Evolutionary conservation across 2,113 vertebrate species (phyloP), one percentile per base, ranked within the genome.

Genomic region (Rhinichthys klamathensis): DNA sequence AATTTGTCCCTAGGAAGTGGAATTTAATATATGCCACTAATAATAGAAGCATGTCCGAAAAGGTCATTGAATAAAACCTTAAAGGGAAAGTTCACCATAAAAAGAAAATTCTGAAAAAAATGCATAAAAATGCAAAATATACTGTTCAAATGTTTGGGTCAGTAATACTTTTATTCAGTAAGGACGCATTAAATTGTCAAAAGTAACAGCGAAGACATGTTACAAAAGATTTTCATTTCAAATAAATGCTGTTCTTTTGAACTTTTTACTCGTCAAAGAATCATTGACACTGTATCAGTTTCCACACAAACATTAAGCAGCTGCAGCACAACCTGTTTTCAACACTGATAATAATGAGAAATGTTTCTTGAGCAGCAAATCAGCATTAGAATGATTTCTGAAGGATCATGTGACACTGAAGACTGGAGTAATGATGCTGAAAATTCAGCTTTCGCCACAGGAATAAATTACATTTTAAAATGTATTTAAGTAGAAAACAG

Each of bases 21-120:
- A 81, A 81, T 67, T 49, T 67, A 65, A 49, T 81, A 49, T 49
- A 67, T 81, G 25, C n/a, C 13, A 27, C 61, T 51, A 46, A 67
- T 81, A 51, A 81, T n/a, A 69, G 44, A 30, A 80, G 10, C 21
- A 16, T 15, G 3, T 75, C 32, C 41, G 21, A n/a, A 58, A 78
- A 78, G 18, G 75, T n/a, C 18, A 58, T 12, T 58, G 30, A 77
- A 77, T 56, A 58, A 32, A 56, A 35, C 18, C 18, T 72, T 12
- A 6, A 11, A 72, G 10, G 67, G 21, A 41, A 41, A 41, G 35
- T 41, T 41, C 35, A 41, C 30, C 18, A 21, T 21, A 21, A 56
- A 3, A 56, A 1, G 4, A 51, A 51, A 51, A 51, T 15, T 41
- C 8, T 41, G 38, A 7, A 38, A 38, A 41, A 41, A 9, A 9